These are phyloP conservation scores for Metopia argyrocephala DNA, from an alignment of 2,888 invertebrate genomes.

Conservation along the genomic window DNA sequence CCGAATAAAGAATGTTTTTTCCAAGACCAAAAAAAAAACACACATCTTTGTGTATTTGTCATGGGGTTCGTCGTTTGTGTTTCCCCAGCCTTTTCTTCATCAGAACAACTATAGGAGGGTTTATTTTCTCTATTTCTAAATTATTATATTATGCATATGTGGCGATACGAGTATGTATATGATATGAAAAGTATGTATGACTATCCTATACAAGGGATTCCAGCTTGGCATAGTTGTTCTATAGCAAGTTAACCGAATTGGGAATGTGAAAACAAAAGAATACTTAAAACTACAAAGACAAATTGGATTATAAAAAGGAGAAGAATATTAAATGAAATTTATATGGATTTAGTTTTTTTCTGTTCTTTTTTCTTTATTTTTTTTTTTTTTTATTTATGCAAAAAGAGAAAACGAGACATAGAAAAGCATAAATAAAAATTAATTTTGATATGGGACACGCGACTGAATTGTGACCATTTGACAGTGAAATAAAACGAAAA, in stretches of 20 bases:
- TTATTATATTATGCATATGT: conserved; percentile 41
- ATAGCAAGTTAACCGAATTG: background rate
- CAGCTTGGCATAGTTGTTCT: background rate
- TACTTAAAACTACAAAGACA: conserved; percentile 48
- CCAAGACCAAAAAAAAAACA: background rate
- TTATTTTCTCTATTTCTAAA: background rate
- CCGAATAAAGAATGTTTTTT: background rate
- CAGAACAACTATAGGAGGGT: no score
- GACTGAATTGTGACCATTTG: conserved; percentile 64
- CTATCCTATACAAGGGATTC: conserved; percentile 3
- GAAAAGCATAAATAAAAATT: conserved; percentile 49
- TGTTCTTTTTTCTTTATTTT: no score
- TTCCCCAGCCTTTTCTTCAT: no score
- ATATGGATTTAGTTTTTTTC: no score
- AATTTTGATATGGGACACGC: conserved; percentile 68
- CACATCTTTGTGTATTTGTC: no score
- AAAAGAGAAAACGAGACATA: no score
- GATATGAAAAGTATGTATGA: background rate
- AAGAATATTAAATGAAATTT: background rate
- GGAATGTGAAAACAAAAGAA: conserved; percentile 23
- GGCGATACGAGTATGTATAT: background rate
- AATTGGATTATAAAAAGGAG: conserved; percentile 52
- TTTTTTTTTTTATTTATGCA: no score
- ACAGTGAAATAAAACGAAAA: conserved; percentile 7
- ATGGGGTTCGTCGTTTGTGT: no score